Percentiles rank a stretch among this genome's conserved stretches.
Evolutionary conservation across 2,888 invertebrate genomes (phyloP).

Genomic region (Drosophila histrio): DNA sequence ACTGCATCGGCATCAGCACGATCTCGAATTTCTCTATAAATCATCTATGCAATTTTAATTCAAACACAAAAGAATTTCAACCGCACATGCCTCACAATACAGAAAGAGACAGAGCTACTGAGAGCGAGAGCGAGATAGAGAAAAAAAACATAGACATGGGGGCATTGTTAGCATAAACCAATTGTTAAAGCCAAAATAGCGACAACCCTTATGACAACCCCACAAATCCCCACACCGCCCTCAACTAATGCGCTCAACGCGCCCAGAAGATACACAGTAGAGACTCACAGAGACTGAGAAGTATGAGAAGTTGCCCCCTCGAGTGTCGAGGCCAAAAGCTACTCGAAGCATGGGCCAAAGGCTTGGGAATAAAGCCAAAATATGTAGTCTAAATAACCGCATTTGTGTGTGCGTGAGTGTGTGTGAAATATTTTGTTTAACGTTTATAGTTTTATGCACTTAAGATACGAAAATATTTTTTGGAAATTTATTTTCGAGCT

Average conservation of each 20-base stretch:
- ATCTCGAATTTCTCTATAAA: conserved; percentile 64
- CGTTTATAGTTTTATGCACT: conserved; percentile 79
- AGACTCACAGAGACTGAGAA: not conserved
- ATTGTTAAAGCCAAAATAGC: conserved; percentile 75
- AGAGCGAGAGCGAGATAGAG: not conserved
- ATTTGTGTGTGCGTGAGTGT: conserved; percentile 48
- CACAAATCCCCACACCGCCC: conserved; percentile 2
- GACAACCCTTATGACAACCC: conserved; percentile 56
- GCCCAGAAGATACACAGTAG: conserved; percentile 63
- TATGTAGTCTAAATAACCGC: conserved; percentile 73
- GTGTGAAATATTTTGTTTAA: conserved; percentile 77
- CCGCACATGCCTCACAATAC: conserved; percentile 41
- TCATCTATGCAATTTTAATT: conserved; percentile 77
- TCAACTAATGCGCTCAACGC: conserved; percentile 74
- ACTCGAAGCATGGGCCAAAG: conserved; percentile 62
- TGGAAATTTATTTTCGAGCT: conserved; percentile 72
- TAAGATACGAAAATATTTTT: conserved; percentile 75
- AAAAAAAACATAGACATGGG: conserved; percentile 7
- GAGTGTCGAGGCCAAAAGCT: conserved; percentile 58
- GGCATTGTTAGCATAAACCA: conserved; percentile 77
- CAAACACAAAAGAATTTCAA: conserved; percentile 75
- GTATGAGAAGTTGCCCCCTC: conserved; percentile 36
- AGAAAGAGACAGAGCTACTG: conserved; percentile 19
- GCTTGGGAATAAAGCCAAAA: conserved; percentile 75
- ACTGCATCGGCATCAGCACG: conserved; percentile 42